These are phyloP conservation scores for Temnothorax longispinosus DNA, from an alignment of 1,140 invertebrate genomes.

Conservation along the genomic window DNA sequence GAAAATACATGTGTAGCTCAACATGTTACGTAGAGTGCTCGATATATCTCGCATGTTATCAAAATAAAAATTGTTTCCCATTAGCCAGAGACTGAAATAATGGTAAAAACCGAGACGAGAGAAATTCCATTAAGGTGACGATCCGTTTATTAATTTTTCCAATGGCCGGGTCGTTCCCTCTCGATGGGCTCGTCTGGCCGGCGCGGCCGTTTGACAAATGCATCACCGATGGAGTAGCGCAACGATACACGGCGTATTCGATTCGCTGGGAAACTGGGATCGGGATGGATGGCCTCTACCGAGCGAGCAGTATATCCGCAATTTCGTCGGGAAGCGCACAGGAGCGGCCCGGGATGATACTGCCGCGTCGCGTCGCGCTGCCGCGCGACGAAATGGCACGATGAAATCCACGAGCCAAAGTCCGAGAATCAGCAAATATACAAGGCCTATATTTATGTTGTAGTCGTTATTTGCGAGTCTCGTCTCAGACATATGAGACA, in stretches of 20 bases:
- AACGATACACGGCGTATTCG: conserved; percentile 56
- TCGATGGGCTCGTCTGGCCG: conserved; percentile 36
- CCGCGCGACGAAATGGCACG: conserved; percentile 17
- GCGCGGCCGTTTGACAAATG: conserved; percentile 58
- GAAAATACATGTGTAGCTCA: not conserved
- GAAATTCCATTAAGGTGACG: conserved; percentile 46
- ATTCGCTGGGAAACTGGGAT: conserved; percentile 47
- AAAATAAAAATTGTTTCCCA: not conserved
- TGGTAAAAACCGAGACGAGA: conserved; percentile 18
- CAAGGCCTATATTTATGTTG: conserved; percentile 13
- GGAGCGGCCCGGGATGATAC: conserved; percentile 15
- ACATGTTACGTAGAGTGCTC: not conserved
- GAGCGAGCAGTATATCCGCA: conserved; percentile 54
- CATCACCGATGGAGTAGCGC: conserved; percentile 51
- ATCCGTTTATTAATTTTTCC: conserved; percentile 57
- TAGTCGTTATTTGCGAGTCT: not conserved
- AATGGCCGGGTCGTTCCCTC: conserved; percentile 22
- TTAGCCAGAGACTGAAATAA: not conserved
- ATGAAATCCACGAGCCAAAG: conserved; percentile 33
- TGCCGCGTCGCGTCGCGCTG: not conserved
- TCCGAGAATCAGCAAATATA: not conserved
- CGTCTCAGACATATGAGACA: not conserved
- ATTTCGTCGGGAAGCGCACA: conserved; percentile 50
- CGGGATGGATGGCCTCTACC: conserved; percentile 52
- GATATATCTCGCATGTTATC: not conserved